Evolutionary conservation across 2,888 invertebrate species (phyloP).

Genomic region (Hemithea aestivaria): DNA sequence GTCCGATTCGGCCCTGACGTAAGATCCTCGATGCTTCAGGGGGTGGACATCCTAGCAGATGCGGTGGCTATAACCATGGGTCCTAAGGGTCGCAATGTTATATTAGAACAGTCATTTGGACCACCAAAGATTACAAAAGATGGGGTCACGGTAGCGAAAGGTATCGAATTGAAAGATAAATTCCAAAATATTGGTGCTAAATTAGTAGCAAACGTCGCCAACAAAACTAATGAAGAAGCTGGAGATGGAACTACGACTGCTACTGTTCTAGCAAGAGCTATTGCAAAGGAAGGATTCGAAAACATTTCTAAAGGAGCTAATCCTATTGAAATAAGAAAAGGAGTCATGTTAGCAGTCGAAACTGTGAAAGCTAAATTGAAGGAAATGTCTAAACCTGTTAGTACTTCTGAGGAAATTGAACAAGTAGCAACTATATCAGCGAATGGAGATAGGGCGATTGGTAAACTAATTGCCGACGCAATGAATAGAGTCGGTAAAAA

Average conservation of each 20-base stretch:
- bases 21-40: constrained; percentile 96
- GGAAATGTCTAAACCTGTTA: constrained; percentile 92
- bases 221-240: constrained; percentile 99
- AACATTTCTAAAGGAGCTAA: constrained; percentile 98
- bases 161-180: constrained; percentile 97
- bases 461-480: constrained; percentile 95
- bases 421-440: constrained; percentile 99
- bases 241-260: constrained; percentile 99
- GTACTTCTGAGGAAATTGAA: constrained; percentile 97
- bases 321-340: constrained; percentile 95
- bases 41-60: constrained; percentile 98
- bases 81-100: constrained; percentile 99
- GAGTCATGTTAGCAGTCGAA: constrained; percentile 96
- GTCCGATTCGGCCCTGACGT: constrained; percentile 98
- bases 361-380: constrained; percentile 90
- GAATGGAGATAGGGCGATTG: constrained; percentile 95
- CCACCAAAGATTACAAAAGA: constrained; percentile 99
- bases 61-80: constrained; percentile 99
- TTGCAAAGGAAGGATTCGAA: constrained; percentile 99
- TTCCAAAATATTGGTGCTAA: constrained; percentile 99
- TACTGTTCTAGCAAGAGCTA: constrained; percentile 96
- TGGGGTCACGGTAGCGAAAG: constrained; percentile 99
- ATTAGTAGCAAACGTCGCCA: constrained; percentile 99
- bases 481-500: constrained; percentile 98
- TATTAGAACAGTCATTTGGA: constrained; percentile 98